phyloP scores from a whole-genome alignment of 2,113 vertebrate species.

The Pan paniscus region DNA sequence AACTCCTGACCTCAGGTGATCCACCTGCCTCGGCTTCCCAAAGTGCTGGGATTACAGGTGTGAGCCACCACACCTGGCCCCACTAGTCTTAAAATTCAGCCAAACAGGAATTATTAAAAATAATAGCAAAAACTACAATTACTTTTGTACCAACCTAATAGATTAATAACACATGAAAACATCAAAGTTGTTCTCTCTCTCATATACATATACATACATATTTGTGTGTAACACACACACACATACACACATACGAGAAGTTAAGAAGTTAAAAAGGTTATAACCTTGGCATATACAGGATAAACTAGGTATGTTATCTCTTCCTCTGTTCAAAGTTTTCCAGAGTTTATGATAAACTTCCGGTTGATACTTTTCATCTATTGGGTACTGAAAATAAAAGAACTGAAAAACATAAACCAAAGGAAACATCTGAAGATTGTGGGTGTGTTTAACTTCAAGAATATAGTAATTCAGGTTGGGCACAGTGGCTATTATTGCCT shows the following conservation, averaged over 20 bases:
- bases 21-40: too few species aligned
- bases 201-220: not conserved
- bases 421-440: conserved; percentile 29
- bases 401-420: conserved; percentile 20
- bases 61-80: too few species aligned
- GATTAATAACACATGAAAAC: not conserved
- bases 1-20: too few species aligned
- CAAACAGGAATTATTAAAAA: not conserved
- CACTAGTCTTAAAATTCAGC: conserved; percentile 31
- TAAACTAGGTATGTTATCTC: not conserved
- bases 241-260: not conserved
- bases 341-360: conserved; percentile 23
- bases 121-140: too few species aligned
- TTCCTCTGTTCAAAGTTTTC: not conserved
- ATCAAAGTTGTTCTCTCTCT: not conserved
- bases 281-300: not conserved
- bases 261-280: not conserved
- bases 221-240: not conserved
- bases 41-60: too few species aligned
- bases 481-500: too few species aligned
- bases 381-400: not conserved
- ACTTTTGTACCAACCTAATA: too few species aligned
- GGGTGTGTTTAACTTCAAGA: not conserved
- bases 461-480: not conserved
- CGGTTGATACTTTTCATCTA: conserved; percentile 2